Percentiles rank a stretch among this genome's conserved stretches.
Evolutionary conservation across 2,113 vertebrate genomes (phyloP).

Genomic region (Halichoeres trimaculatus): DNA sequence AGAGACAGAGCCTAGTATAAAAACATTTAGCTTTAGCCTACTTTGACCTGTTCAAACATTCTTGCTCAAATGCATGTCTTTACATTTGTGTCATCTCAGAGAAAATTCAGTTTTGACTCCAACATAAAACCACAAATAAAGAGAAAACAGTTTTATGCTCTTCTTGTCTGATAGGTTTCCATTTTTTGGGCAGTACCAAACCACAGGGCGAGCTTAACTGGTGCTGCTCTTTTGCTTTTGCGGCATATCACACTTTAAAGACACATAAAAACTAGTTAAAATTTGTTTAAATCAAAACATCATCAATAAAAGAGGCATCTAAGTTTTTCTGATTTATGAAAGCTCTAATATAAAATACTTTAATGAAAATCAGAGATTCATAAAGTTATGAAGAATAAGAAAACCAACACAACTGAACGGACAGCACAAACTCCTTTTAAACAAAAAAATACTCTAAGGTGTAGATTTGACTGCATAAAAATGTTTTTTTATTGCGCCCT

Average conservation of each 20-base stretch:
- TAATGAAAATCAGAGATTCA: no score
- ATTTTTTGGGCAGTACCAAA: conserved; percentile 16
- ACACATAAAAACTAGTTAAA: not conserved
- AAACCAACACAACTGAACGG: no score
- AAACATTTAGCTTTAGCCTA: conserved; percentile 1
- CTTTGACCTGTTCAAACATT: not conserved
- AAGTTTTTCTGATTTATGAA: not conserved
- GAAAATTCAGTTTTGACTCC: conserved; percentile 14
- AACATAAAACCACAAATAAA: conserved; percentile 18
- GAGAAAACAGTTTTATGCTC: conserved; percentile 20
- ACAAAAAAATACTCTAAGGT: no score
- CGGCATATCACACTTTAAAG: not conserved
- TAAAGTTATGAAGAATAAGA: no score
- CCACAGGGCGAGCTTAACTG: conserved; percentile 5
- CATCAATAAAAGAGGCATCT: not conserved
- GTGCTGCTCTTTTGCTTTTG: not conserved
- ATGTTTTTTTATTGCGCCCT: no score
- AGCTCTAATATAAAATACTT: no score
- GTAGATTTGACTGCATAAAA: no score
- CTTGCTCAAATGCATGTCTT: conserved; percentile 10
- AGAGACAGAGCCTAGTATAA: not conserved
- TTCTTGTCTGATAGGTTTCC: not conserved
- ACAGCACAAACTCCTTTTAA: no score
- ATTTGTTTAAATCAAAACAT: not conserved
- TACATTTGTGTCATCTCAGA: conserved; percentile 14